Conservation (phyloP, 1,140 invertebrate species). For the Leptopilina clavipes region DNA sequence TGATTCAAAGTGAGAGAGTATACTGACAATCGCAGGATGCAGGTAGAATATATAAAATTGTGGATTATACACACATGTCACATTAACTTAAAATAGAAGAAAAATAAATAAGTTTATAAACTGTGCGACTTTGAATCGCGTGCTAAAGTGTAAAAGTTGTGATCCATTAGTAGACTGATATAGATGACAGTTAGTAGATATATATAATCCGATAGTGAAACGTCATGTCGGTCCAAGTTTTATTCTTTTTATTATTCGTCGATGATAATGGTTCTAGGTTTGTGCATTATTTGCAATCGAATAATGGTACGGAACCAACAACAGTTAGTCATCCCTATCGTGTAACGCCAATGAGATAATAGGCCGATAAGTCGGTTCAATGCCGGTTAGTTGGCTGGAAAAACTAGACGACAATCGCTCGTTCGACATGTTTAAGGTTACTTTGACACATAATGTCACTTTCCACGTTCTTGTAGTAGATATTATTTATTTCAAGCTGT, state of each 20-base stretch:
- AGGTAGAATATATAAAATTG: no score
- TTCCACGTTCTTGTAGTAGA: not conserved
- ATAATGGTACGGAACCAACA: slow-evolving; percentile 30
- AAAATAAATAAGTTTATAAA: no score
- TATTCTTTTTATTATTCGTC: slow-evolving; percentile 22
- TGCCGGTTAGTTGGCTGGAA: slow-evolving; percentile 30
- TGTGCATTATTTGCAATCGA: slow-evolving; percentile 19
- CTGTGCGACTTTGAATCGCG: not conserved
- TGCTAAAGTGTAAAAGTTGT: not conserved
- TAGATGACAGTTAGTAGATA: not conserved
- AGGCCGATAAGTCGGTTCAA: slow-evolving; percentile 25
- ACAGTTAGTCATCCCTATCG: slow-evolving; percentile 27
- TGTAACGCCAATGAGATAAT: slow-evolving; percentile 28
- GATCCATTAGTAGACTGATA: slow-evolving; percentile 4
- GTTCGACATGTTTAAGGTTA: slow-evolving; percentile 24
- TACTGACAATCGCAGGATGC: no score
- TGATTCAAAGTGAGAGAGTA: no score
- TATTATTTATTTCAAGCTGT: not conserved
- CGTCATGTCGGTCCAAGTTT: slow-evolving; percentile 6
- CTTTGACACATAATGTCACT: slow-evolving; percentile 15
- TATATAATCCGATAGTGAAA: slow-evolving; percentile 1
- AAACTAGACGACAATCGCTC: slow-evolving; percentile 31
- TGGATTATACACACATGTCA: no score
- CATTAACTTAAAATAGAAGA: no score
- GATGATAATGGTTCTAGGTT: not conserved